phyloP scores from a whole-genome alignment of 2,797 vertebrate species.

The Catostomus latipinnis region DNA sequence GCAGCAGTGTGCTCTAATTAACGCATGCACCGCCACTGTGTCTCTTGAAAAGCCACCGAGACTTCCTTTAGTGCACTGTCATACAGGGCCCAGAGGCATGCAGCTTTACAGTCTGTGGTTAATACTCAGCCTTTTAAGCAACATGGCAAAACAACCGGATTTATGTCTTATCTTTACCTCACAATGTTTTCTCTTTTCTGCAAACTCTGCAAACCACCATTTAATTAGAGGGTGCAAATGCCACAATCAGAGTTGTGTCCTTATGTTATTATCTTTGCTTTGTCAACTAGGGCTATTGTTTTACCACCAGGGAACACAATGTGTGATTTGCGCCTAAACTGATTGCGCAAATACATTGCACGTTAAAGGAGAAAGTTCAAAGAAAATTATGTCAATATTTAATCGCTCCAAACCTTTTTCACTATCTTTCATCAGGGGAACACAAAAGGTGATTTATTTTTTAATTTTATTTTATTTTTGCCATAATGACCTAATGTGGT shows the following conservation, averaged over 20 bases:
- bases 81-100: conserved; percentile 67
- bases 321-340: not conserved
- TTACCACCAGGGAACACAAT: conserved; percentile 63
- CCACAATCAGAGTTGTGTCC: conserved; percentile 65
- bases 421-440: no score
- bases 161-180: conserved; percentile 65
- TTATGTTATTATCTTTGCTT: conserved; percentile 30
- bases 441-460: no score
- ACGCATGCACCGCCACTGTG: conserved; percentile 74
- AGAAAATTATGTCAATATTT: no score
- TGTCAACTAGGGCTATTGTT: conserved; percentile 60
- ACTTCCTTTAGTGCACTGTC: conserved; percentile 80
- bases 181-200: conserved; percentile 57
- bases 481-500: no score
- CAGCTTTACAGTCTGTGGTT: conserved; percentile 77
- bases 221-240: conserved; percentile 75
- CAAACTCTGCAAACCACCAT: conserved; percentile 72
- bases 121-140: conserved; percentile 70
- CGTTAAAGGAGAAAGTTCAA: no score
- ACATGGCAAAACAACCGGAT: conserved; percentile 67
- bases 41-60: conserved; percentile 76
- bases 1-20: conserved; percentile 77
- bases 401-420: no score
- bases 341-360: not conserved
- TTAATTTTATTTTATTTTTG: no score